Conservation (phyloP, 2,113 vertebrate species). For the Pyrgilauda ruficollis region DNA sequence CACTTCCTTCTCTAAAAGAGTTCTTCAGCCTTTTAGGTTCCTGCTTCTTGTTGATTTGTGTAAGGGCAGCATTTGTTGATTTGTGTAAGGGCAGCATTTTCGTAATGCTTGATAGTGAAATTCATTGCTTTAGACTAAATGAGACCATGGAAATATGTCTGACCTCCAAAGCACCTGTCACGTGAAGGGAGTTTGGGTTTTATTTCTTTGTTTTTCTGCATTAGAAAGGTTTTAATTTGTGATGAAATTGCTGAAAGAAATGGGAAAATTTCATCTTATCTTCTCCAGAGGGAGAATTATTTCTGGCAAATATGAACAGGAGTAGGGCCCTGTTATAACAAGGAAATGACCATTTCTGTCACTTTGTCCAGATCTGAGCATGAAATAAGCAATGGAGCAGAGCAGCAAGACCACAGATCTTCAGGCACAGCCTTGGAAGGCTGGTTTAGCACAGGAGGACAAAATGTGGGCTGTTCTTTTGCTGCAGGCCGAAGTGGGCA, state of each 20-base stretch:
- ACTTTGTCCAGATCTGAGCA: not conserved
- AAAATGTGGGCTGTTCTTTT: not conserved
- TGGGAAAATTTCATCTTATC: not conserved
- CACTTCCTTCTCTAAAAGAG: not conserved
- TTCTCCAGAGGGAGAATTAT: not conserved
- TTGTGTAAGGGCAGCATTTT: not conserved
- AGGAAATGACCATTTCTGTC: not conserved
- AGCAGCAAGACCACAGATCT: not conserved
- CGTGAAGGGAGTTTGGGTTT: not conserved
- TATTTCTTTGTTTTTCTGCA: not conserved
- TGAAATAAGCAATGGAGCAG: not conserved
- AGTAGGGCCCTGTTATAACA: not conserved
- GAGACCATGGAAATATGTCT: not conserved
- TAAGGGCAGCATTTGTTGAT: not conserved
- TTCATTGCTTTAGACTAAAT: not conserved
- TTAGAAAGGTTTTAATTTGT: not conserved
- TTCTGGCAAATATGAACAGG: not conserved
- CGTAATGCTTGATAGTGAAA: not conserved
- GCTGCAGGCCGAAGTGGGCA: not conserved
- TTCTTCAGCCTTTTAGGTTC: not conserved
- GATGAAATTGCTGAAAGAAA: not conserved
- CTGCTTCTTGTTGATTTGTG: not conserved
- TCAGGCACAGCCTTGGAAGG: not conserved
- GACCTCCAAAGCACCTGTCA: not conserved
- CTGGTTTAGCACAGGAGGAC: not conserved